These are phyloP conservation scores for Fratercula arctica DNA, from an alignment of 2,797 vertebrate species.

Conservation along the genomic window DNA sequence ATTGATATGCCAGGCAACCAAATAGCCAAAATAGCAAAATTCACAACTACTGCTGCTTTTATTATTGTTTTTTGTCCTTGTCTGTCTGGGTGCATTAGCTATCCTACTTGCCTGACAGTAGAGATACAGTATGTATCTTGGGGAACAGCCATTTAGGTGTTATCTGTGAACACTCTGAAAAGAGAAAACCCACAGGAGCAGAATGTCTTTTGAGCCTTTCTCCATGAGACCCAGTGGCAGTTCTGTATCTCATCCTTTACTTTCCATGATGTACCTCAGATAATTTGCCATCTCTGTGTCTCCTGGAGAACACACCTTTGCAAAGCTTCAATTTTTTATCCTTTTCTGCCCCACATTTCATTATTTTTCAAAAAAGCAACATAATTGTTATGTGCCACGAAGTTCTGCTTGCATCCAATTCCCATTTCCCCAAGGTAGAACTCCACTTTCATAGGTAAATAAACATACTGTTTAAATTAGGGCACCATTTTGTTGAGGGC, in stretches of 20 bases:
- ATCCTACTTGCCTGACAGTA: neutral
- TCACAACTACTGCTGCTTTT: neutral
- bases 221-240: neutral
- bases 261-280: neutral
- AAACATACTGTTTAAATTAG: neutral
- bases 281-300: neutral
- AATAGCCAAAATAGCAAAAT: neutral
- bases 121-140: neutral
- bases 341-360: neutral
- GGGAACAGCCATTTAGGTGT: neutral
- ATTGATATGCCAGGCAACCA: neutral
- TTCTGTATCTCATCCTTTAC: neutral
- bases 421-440: neutral
- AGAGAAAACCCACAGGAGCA: neutral
- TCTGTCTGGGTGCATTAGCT: neutral
- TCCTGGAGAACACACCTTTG: neutral
- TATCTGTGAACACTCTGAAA: neutral
- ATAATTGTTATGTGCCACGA: neutral
- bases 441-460: neutral
- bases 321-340: neutral
- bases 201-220: neutral
- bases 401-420: neutral
- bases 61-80: neutral
- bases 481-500: neutral
- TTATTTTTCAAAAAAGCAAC: neutral